Conservation (phyloP, 2,113 vertebrate species). For the Oriolus oriolus region DNA sequence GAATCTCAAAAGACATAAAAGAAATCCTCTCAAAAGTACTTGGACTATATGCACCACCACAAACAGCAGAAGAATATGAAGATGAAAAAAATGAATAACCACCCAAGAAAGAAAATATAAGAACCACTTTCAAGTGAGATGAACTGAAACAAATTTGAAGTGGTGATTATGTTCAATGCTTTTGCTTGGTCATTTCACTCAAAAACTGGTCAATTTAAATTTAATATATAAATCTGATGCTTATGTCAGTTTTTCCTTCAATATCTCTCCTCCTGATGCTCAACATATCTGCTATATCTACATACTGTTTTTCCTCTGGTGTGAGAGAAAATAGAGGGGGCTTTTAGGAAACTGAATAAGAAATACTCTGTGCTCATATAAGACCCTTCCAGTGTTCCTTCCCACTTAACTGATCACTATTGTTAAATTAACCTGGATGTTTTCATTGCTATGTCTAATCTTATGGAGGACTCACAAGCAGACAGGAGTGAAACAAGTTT, state of each 20-base stretch:
- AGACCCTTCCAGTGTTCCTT: neutral
- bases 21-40: neutral
- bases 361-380: neutral
- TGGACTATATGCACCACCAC: neutral
- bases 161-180: neutral
- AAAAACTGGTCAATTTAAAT: neutral
- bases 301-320: neutral
- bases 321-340: neutral
- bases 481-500: neutral
- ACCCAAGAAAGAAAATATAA: neutral
- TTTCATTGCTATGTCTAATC: neutral
- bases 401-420: neutral
- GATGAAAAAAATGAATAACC: neutral
- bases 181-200: neutral
- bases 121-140: neutral
- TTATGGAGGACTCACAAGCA: neutral
- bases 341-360: neutral
- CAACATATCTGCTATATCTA: neutral
- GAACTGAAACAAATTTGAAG: neutral
- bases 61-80: neutral
- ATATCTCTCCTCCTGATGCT: neutral
- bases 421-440: neutral
- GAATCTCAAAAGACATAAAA: neutral
- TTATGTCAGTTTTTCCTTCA: neutral
- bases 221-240: neutral